Base-by-base conservation (phyloP, 2,797 vertebrate species). In the Muraenolepis orangiensis region DNA sequence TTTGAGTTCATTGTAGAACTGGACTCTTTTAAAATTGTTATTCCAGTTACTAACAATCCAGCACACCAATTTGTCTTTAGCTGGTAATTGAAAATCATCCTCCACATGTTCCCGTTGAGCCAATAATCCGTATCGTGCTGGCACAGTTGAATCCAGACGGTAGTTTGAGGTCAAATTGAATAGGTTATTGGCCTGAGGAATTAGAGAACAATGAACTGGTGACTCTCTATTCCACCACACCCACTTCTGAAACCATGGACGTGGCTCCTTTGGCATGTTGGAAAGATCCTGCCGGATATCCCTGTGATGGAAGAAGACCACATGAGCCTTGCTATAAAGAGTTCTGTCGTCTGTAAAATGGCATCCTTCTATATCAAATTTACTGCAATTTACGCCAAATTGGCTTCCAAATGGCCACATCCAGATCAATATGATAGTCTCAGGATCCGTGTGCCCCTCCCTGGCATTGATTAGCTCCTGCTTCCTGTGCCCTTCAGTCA, bases 201-300 rank as follows among this genome's bases (percentile, higher is more conserved):
- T 0, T n/a, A 0, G 1, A 1, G 0, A 0, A 2, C 75, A 67
- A 73, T 84, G 23, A 2, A 2, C 32, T 4, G 87, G 85, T 23
- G 88, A 84, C 78, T 88, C 87, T 83, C 79, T 78, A 38, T 86
- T 87, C 3, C 16, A 77, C 86, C 86, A 89, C 16, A 87, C 70
- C 88, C 85, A 89, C 66, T 83, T 88, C 72, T 89, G 85, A 14
- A 79, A 72, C 23, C 20, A 29, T 10, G 84, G 83, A 16, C 81
- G 78, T 8, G 77, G 74, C 7, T 69, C 28, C 36, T 30, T 32
- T 0, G 74, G 81, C 26, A 89, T 3, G 2, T 28, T 30, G 5
- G 4, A 1, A 8, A 75, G 4, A 38, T 80, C 84, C 6, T 11
- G 0, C 1, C 18, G 0, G 0, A 89, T 77, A 11, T 88, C 68